phyloP scores from a whole-genome alignment of 1,140 invertebrate genomes.

The Hydropsyche tenuis region DNA sequence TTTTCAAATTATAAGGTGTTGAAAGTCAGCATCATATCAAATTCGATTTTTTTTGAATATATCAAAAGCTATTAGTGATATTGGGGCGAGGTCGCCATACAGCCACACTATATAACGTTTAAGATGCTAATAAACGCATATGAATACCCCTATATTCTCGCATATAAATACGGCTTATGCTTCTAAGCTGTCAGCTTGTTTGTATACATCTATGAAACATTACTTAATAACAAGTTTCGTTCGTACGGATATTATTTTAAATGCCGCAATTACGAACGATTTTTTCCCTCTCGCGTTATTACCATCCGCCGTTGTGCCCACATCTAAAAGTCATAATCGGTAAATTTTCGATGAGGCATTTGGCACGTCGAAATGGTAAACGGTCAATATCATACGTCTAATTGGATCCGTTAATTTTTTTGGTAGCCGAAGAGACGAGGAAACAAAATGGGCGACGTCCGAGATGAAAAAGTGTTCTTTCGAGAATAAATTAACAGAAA shows the following conservation, averaged over 20 bases:
- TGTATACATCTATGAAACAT: slow-evolving; percentile 31
- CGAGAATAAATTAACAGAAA: slow-evolving; percentile 26
- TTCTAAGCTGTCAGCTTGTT: slow-evolving; percentile 25
- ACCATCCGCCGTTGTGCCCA: slow-evolving; percentile 11
- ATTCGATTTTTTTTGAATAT: no score
- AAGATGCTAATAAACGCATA: background rate
- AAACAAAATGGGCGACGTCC: background rate
- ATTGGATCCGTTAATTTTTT: slow-evolving; percentile 16
- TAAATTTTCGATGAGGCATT: background rate
- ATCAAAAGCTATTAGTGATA: no score
- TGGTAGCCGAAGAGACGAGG: background rate
- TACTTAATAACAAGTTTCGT: slow-evolving; percentile 37
- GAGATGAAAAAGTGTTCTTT: background rate
- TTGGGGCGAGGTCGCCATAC: no score
- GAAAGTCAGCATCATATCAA: no score
- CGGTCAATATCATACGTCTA: background rate
- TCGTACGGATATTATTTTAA: slow-evolving; percentile 42
- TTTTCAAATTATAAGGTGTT: no score
- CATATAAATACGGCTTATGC: slow-evolving; percentile 22
- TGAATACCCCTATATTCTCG: background rate
- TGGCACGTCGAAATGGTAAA: no score
- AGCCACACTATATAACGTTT: no score
- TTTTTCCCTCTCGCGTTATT: slow-evolving; percentile 12
- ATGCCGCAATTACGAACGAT: slow-evolving; percentile 40
- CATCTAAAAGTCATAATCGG: slow-evolving; percentile 22